phyloP scores from a whole-genome alignment of 2,888 invertebrate genomes.

The Trachelus stipa region DNA sequence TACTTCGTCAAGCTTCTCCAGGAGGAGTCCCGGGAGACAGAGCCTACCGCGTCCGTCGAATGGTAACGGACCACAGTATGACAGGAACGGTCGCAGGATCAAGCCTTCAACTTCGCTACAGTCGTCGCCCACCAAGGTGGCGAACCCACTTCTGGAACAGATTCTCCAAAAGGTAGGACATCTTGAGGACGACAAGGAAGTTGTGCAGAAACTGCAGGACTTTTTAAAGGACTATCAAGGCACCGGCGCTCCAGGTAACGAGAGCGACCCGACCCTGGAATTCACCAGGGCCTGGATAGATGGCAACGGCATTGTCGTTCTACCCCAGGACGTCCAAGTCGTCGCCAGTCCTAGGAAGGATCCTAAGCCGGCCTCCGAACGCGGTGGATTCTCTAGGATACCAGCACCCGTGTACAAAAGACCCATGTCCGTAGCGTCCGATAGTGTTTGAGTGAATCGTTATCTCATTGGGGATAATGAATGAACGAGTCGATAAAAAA shows the following conservation, averaged over 20 bases:
- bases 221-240: conserved; percentile 72
- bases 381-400: conserved; percentile 67
- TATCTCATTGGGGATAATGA: conserved; percentile 23
- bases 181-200: conserved; percentile 79
- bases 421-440: conserved; percentile 59
- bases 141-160: conserved; percentile 77
- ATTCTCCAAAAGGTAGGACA: conserved; percentile 78
- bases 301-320: conserved; percentile 75
- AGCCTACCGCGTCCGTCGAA: conserved; percentile 67
- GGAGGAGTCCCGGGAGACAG: conserved; percentile 64
- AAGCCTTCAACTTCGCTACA: conserved; percentile 70
- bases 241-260: conserved; percentile 39
- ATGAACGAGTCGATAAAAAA: conserved; percentile 19
- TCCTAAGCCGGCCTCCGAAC: conserved; percentile 65
- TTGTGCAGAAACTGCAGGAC: conserved; percentile 81
- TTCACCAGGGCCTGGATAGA: conserved; percentile 81
- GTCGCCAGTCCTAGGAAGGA: conserved; percentile 69
- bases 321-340: conserved; percentile 57
- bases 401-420: conserved; percentile 68
- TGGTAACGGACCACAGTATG: conserved; percentile 61
- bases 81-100: conserved; percentile 68
- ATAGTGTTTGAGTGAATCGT: conserved; percentile 51
- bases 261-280: conserved; percentile 73
- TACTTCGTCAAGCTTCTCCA: conserved; percentile 55
- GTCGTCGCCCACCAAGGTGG: conserved; percentile 74